phyloP scores from a whole-genome alignment of 1,140 invertebrate genomes.

The Acyrthosiphon pisum region DNA sequence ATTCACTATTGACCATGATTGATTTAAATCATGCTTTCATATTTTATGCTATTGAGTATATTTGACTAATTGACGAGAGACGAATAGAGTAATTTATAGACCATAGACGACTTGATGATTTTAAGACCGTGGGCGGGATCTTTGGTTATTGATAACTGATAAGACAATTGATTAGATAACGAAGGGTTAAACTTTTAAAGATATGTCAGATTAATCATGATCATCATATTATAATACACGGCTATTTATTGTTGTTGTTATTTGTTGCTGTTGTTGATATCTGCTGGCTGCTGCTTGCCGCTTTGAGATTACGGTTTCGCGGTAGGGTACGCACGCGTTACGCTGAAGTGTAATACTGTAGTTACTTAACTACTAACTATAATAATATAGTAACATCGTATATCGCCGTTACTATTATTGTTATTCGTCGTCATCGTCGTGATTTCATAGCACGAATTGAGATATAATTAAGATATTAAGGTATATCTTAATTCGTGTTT shows the following conservation, averaged over 20 bases:
- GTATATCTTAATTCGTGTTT: no score
- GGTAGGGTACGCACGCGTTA: neutral
- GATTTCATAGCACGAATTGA: no score
- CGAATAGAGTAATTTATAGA: no score
- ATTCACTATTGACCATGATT: no score
- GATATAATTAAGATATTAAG: no score
- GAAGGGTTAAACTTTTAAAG: neutral
- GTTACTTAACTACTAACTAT: no score
- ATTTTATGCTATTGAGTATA: no score
- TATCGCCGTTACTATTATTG: neutral
- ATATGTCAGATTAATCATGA: neutral
- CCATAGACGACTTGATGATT: no score
- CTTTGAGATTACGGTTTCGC: neutral
- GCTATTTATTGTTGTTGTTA: neutral
- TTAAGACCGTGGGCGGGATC: neutral
- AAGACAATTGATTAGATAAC: slow-evolving; percentile 13
- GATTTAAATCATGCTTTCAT: no score
- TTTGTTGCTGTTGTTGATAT: neutral
- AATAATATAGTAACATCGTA: neutral
- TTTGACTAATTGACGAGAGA: no score
- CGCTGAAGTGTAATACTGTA: neutral
- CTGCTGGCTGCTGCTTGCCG: neutral
- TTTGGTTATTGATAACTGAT: slow-evolving; percentile 11
- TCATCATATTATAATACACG: neutral
- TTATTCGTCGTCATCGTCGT: neutral